phyloP scores from a whole-genome alignment of 2,797 vertebrate genomes.

The Rhinichthys osculus region DNA sequence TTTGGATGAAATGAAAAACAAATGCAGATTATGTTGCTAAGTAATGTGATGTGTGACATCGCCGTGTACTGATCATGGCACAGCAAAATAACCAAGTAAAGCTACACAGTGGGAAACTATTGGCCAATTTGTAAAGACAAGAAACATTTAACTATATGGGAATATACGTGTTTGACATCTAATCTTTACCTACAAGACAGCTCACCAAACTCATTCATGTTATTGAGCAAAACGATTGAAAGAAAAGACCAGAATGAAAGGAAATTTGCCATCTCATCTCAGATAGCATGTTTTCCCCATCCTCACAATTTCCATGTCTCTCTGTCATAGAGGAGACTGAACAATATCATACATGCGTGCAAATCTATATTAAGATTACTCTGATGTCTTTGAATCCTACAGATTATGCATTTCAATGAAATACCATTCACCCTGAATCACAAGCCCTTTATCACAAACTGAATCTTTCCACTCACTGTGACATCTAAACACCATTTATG shows the following conservation, averaged over 20 bases:
- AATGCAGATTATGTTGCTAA: constrained; percentile 22
- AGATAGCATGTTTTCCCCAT: background rate
- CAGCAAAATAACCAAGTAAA: background rate
- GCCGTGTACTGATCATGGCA: background rate
- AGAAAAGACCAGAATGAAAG: constrained; percentile 24
- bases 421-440: background rate
- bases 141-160: constrained; percentile 12
- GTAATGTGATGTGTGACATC: constrained; percentile 11
- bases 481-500: constrained; percentile 20
- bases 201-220: constrained; percentile 25
- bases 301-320: background rate
- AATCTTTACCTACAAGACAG: constrained; percentile 37
- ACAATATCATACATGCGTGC: background rate
- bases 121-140: constrained; percentile 15
- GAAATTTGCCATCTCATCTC: constrained; percentile 10
- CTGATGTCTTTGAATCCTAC: background rate
- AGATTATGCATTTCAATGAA: constrained; percentile 16
- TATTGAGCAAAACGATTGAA: constrained; percentile 7
- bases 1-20: constrained; percentile 12
- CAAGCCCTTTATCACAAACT: constrained; percentile 1
- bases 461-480: background rate
- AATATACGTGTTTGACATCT: background rate
- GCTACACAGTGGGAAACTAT: background rate
- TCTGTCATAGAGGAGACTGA: background rate
- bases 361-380: constrained; percentile 11